A percentile compares a stretch with the other conserved stretches of the same genome.
Evolutionary conservation across 2,113 vertebrate species (phyloP).

Genomic region (Chamaetylas fuelleborni): DNA sequence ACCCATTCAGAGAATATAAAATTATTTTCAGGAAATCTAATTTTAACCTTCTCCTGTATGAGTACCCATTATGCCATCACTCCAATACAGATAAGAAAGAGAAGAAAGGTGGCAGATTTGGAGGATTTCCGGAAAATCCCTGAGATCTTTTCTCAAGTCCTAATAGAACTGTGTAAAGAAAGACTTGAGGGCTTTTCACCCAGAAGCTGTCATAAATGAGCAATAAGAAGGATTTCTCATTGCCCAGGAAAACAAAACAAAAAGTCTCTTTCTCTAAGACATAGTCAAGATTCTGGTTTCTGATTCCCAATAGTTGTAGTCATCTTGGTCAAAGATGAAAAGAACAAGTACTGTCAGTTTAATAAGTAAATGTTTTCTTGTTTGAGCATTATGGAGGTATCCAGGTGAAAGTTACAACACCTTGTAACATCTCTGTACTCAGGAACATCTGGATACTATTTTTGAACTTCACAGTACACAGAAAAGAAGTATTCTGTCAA

Average conservation of each 20-base stretch:
- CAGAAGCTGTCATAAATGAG: not conserved
- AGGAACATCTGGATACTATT: not conserved
- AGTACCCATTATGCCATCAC: not conserved
- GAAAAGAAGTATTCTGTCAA: not conserved
- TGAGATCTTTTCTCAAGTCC: not conserved
- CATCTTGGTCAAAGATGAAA: not conserved
- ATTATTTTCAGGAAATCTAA: constrained; percentile 7
- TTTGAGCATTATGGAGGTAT: not conserved
- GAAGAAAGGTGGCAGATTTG: not conserved
- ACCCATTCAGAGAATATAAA: constrained; percentile 31
- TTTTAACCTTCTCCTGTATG: constrained; percentile 32
- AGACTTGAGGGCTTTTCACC: not conserved
- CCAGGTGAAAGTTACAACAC: not conserved
- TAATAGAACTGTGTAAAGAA: not conserved
- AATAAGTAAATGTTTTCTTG: not conserved
- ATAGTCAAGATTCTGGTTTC: not conserved
- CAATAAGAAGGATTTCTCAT: not conserved
- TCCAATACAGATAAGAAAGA: not conserved
- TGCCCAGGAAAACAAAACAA: not conserved
- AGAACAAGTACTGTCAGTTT: not conserved
- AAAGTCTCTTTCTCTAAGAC: not conserved
- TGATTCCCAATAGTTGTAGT: not conserved
- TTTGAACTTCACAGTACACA: not conserved
- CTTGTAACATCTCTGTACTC: not conserved
- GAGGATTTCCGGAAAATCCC: not conserved